A percentile compares a stretch with the other conserved stretches of the same genome.
Evolutionary conservation across 2,797 vertebrate species (phyloP).

Genomic region (Dallia pectoralis): DNA sequence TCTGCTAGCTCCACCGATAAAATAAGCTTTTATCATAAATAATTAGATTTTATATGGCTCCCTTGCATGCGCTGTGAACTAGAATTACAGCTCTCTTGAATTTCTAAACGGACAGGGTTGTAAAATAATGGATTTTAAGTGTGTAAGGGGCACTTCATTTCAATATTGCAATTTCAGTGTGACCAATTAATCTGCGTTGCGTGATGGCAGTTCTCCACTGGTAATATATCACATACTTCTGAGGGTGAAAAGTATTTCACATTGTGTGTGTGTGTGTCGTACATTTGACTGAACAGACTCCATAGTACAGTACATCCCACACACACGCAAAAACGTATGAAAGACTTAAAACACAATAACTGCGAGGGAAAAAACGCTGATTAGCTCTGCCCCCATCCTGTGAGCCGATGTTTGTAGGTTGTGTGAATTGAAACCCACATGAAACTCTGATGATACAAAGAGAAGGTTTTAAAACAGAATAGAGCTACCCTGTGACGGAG

Average conservation of each 20-base stretch:
- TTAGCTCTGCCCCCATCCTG: too few species aligned
- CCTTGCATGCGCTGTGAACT: conserved; percentile 41
- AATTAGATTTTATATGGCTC: conserved; percentile 13
- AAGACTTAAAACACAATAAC: too few species aligned
- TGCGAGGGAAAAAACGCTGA: too few species aligned
- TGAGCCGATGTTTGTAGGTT: too few species aligned
- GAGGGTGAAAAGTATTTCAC: conserved; percentile 59
- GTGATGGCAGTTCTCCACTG: conserved; percentile 41
- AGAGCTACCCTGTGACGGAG: too few species aligned
- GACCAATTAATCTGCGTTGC: conserved; percentile 53
- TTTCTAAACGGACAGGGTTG: conserved; percentile 59
- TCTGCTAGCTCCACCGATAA: conserved; percentile 38
- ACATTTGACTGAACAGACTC: conserved; percentile 62
- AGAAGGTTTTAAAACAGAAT: too few species aligned
- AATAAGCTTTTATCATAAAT: conserved; percentile 62
- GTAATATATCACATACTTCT: conserved; percentile 54
- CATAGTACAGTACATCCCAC: conserved; percentile 63
- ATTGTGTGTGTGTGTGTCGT: conserved; percentile 55
- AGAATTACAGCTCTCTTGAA: conserved; percentile 51
- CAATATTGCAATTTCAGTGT: conserved; percentile 55
- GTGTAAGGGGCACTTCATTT: conserved; percentile 66
- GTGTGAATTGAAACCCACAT: too few species aligned
- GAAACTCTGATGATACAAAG: too few species aligned
- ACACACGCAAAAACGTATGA: neutral
- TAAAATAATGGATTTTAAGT: conserved; percentile 65